Conservation (phyloP, 1,140 invertebrate genomes). For the Cyclargus thomasi region DNA sequence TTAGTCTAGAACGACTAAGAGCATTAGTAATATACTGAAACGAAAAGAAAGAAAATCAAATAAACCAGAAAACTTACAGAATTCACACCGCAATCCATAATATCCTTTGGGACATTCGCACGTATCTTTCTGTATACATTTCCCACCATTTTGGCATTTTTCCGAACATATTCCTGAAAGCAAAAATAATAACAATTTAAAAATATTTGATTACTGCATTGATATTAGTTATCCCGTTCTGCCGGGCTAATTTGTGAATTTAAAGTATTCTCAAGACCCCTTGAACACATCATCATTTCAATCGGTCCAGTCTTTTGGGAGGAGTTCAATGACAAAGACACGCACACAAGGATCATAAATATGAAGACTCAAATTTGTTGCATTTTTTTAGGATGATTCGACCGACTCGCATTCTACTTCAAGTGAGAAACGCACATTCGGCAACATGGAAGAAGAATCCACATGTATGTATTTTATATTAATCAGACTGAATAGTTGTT, state of each 20-base stretch:
- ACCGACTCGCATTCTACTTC: conserved; percentile 36
- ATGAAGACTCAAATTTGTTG: no score
- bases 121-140: conserved; percentile 94
- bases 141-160: conserved; percentile 95
- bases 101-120: conserved; percentile 93
- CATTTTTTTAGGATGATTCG: conserved; percentile 40
- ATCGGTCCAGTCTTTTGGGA: no score
- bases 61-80: conserved; percentile 81
- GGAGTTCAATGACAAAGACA: no score
- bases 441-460: conserved; percentile 63
- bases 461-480: conserved; percentile 39
- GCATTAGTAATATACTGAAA: no score
- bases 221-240: neutral
- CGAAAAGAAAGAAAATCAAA: neutral
- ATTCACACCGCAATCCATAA: conserved; percentile 91
- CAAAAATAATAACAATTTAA: neutral
- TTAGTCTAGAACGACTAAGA: no score
- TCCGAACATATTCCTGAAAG: conserved; percentile 88
- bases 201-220: neutral
- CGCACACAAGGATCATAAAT: no score
- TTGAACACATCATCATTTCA: no score
- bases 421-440: conserved; percentile 43
- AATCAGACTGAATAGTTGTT: neutral
- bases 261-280: no score
- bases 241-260: no score